Conservation (phyloP, 2,888 invertebrate species). For the Melangyna quadrimaculata region DNA sequence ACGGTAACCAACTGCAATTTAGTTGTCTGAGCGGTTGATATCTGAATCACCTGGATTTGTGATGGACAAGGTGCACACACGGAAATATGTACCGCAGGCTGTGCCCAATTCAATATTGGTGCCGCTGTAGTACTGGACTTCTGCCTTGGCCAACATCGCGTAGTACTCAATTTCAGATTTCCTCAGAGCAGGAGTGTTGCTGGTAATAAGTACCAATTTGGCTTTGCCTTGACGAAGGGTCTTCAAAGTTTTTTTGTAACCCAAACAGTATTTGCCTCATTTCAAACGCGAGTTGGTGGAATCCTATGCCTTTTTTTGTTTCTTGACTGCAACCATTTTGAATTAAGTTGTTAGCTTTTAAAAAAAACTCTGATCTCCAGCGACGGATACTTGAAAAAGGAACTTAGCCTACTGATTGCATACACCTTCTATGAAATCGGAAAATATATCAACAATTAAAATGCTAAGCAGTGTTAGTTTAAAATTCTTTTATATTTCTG, state of each 20-base stretch:
- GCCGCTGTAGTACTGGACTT: slow-evolving; percentile 99
- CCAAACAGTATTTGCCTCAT: slow-evolving; percentile 98
- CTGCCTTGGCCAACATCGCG: slow-evolving; percentile 99
- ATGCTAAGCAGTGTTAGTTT: not conserved
- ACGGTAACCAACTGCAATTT: slow-evolving; percentile 22
- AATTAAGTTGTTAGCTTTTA: slow-evolving; percentile 51
- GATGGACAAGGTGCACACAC: slow-evolving; percentile 98
- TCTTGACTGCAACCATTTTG: slow-evolving; percentile 93
- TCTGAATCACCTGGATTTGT: slow-evolving; percentile 99
- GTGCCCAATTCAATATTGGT: slow-evolving; percentile 99
- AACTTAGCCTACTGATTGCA: slow-evolving; percentile 4
- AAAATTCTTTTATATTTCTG: not conserved
- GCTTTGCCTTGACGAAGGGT: slow-evolving; percentile 98
- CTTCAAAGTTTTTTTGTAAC: slow-evolving; percentile 98
- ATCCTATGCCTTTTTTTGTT: slow-evolving; percentile 99
- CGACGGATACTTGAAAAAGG: slow-evolving; percentile 77
- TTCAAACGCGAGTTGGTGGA: slow-evolving; percentile 99
- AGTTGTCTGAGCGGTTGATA: slow-evolving; percentile 90
- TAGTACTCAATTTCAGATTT: slow-evolving; percentile 99
- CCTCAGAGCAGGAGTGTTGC: slow-evolving; percentile 98
- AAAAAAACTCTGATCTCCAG: slow-evolving; percentile 45
- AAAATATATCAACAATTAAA: not conserved
- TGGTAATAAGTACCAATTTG: slow-evolving; percentile 99
- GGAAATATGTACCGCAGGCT: slow-evolving; percentile 99
- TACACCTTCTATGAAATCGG: not conserved